These are phyloP conservation scores for Gallinago undulata DNA, from an alignment of 2,113 vertebrate genomes.

Conservation along the genomic window DNA sequence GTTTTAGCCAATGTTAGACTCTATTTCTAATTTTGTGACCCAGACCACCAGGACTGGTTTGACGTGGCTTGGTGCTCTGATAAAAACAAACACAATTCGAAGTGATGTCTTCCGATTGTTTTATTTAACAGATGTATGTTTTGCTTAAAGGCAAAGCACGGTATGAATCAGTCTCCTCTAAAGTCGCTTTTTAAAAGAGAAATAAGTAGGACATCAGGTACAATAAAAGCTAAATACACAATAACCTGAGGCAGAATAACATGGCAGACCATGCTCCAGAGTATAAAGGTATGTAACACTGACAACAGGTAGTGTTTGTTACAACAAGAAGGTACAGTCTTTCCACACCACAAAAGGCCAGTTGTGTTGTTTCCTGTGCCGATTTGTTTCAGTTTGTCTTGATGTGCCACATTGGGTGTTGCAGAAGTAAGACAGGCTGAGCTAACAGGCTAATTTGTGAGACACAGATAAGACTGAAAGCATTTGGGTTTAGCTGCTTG, in stretches of 20 bases:
- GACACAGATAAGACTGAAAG: not conserved
- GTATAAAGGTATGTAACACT: not conserved
- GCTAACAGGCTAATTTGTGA: not conserved
- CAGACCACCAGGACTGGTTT: not conserved
- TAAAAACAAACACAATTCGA: not conserved
- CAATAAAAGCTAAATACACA: not conserved
- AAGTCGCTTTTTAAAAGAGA: not conserved
- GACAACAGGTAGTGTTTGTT: not conserved
- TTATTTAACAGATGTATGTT: not conserved
- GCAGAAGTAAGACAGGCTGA: not conserved
- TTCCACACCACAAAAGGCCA: not conserved
- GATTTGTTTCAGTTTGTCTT: not conserved
- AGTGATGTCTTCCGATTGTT: not conserved
- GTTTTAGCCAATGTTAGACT: not conserved
- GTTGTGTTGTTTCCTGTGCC: not conserved
- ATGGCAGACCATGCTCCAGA: not conserved
- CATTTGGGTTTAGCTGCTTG: not conserved
- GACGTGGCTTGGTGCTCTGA: not conserved
- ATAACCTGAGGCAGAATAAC: not conserved
- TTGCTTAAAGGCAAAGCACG: conserved; percentile 42
- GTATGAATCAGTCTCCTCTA: not conserved
- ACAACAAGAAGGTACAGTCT: not conserved
- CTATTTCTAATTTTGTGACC: not conserved
- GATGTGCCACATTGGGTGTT: not conserved
- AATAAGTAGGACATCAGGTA: not conserved